These are phyloP conservation scores for Chondrilla cf. caribensis DNA, from an alignment of 37 sponge, comb jelly and placozoan genomes.

Conservation along the genomic window DNA sequence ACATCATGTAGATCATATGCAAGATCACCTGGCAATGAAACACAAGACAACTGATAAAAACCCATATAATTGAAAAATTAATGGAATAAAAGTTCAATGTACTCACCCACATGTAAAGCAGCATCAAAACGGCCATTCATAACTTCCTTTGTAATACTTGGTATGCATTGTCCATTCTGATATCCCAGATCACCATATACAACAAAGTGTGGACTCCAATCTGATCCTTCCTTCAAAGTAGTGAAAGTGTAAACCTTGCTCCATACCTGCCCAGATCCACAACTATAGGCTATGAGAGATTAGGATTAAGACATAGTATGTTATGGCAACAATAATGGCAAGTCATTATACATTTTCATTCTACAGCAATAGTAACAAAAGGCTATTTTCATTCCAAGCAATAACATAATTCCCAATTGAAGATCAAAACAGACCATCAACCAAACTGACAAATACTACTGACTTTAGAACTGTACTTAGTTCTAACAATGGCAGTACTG, in stretches of 20 bases:
- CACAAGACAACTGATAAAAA: no score
- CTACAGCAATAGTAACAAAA: no score
- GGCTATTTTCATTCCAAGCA: no score
- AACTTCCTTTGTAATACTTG: slow-evolving; percentile 11
- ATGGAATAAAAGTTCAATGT: neutral
- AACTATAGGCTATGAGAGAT: neutral
- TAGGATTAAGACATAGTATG: neutral
- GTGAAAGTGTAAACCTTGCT: slow-evolving; percentile 26
- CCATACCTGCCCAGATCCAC: slow-evolving; percentile 17
- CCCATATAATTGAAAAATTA: no score
- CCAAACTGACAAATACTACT: no score
- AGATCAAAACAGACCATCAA: no score
- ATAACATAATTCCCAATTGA: no score
- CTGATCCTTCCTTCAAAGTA: slow-evolving; percentile 13
- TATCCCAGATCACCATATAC: slow-evolving; percentile 41
- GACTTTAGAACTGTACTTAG: no score
- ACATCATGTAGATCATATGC: slow-evolving; percentile 24
- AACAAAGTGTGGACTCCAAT: slow-evolving; percentile 32
- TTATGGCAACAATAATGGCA: no score
- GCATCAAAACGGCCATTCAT: neutral
- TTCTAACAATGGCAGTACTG: no score
- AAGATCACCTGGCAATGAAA: slow-evolving; percentile 28
- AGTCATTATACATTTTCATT: no score
- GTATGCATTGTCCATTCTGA: neutral
- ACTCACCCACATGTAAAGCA: slow-evolving; percentile 13